phyloP scores from a whole-genome alignment of 2,888 invertebrate genomes.

The Anarsia innoxiella region DNA sequence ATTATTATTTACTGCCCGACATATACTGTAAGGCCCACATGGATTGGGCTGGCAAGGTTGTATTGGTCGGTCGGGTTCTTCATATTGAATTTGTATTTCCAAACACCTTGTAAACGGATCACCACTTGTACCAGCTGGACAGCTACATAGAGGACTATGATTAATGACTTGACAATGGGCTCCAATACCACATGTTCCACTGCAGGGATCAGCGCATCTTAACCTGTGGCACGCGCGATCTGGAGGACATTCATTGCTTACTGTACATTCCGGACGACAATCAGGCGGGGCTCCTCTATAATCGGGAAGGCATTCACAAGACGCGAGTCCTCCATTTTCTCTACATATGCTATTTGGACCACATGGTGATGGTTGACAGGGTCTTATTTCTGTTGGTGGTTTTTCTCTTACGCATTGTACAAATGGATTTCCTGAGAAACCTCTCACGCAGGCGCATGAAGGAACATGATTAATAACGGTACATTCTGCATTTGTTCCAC shows the following conservation, averaged over 20 bases:
- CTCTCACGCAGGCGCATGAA: conserved; percentile 85
- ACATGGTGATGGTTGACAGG: conserved; percentile 85
- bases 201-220: conserved; percentile 87
- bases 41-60: conserved; percentile 85
- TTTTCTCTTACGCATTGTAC: conserved; percentile 49
- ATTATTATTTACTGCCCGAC: conserved; percentile 79
- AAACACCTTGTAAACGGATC: conserved; percentile 78
- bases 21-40: conserved; percentile 88
- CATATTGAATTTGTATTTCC: conserved; percentile 35
- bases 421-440: conserved; percentile 84
- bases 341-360: conserved; percentile 86
- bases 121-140: conserved; percentile 78
- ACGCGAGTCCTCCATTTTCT: conserved; percentile 82
- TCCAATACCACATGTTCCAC: conserved; percentile 81
- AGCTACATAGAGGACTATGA: conserved; percentile 87
- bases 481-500: conserved; percentile 89
- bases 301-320: conserved; percentile 81
- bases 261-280: conserved; percentile 85
- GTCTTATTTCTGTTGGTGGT: conserved; percentile 61
- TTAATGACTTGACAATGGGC: conserved; percentile 85
- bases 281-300: conserved; percentile 82
- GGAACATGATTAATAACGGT: conserved; percentile 90
- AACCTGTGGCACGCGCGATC: conserved; percentile 85
- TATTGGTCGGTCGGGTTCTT: conserved; percentile 31
- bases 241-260: conserved; percentile 84